Base-by-base conservation (phyloP, 1,140 invertebrate genomes). In the Thalassaphorura encarpata region DNA sequence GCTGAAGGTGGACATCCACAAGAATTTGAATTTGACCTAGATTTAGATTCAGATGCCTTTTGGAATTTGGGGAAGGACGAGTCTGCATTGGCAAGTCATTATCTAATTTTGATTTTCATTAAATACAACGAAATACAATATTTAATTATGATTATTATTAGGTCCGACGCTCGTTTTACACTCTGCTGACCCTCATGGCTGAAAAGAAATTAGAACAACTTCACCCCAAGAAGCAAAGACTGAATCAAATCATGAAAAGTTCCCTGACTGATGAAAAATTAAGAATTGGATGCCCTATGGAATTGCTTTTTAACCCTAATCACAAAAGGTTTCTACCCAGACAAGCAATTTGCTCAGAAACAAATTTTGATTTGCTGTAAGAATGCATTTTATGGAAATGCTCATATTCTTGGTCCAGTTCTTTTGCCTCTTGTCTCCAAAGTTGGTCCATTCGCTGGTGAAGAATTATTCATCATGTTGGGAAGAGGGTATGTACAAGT, bases 321-420 rank as follows among this genome's bases (percentile, higher is more conserved):
- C 16, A n/a, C 48, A 13, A 43, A 52, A 21, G 56, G 56, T n/a
- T 5, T 58, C 16, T 31, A 52, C 5, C 19, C 42, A 24, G 56
- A 58, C 18, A 50, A 28, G 18, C 24, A 52, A 3, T 8, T 47
- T 11, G 56, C 56, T 19, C 31, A 47, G 21, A 29, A 45, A 23
- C 49, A 58, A 45, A 26, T 58, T 13, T 2, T 52, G 27, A 27
- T 40, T 3, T 53, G 42, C 18, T 36, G 28, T 40, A 33, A 18
- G 48, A 58, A 53, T 24, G 50, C 33, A 26, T 58, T 58, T 41
- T 58, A 58, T 26, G 42, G 56, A 4, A 43, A 58, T 46, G 56
- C 56, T 13, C 15, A 26, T 4, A 50, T 47, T 36, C 29, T 58
- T 2, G 51, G 56, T 5, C 51, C 56, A 23, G 21, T 51, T 36